These are phyloP conservation scores for Notodonta ziczac DNA, from an alignment of 2,888 invertebrate species.

Conservation along the genomic window DNA sequence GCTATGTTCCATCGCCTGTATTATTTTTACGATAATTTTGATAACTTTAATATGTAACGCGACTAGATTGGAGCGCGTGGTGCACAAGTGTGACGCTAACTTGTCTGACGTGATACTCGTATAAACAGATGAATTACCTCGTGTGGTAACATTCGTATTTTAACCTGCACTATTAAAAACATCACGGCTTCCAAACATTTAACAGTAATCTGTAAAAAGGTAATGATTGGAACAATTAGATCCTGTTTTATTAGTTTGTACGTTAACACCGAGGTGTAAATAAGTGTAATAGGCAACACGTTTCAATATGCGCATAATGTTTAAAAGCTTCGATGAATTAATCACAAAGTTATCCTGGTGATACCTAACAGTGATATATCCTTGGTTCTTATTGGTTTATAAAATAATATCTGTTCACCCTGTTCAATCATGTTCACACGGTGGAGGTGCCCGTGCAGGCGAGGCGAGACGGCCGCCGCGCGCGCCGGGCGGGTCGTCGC, in stretches of 20 bases:
- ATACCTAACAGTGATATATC: too few species aligned
- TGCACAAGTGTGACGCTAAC: conserved; percentile 1
- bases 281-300: neutral
- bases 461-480: neutral
- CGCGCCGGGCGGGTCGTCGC: neutral
- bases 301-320: neutral
- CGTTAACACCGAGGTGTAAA: neutral
- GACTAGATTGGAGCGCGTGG: conserved; percentile 6
- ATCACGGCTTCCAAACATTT: neutral
- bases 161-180: conserved; percentile 12
- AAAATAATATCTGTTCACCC: neutral
- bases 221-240: neutral
- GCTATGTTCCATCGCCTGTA: too few species aligned
- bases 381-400: too few species aligned
- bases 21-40: too few species aligned
- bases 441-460: neutral
- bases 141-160: conserved; percentile 10
- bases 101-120: conserved; percentile 14
- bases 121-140: conserved; percentile 8
- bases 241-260: neutral
- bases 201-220: neutral
- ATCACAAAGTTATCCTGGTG: too few species aligned
- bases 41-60: too few species aligned
- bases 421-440: neutral
- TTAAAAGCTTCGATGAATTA: too few species aligned